Percentiles rank a stretch among this genome's conserved stretches.
These are phyloP conservation scores for Atta cephalotes DNA, from an alignment of 1,140 invertebrate species.

Conservation along the genomic window DNA sequence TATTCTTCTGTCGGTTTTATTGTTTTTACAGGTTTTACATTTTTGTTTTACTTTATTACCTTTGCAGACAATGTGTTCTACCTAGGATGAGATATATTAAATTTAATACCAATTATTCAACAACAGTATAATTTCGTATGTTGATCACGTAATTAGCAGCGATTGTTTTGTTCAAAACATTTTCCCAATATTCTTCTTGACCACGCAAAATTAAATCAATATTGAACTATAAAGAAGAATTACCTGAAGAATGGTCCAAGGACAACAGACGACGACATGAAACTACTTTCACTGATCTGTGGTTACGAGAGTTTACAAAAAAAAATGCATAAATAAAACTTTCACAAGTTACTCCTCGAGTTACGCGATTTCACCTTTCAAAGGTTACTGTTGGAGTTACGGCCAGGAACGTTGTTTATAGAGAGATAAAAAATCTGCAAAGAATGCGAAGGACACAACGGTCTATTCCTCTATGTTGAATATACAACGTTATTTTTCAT, in stretches of 20 bases:
- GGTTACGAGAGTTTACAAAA: background rate
- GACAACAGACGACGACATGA: background rate
- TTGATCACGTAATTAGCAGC: background rate
- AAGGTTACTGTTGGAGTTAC: background rate
- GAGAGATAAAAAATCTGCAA: background rate
- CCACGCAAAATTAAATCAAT: background rate
- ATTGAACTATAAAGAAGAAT: background rate
- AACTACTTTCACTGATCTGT: conserved; percentile 29
- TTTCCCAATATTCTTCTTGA: background rate
- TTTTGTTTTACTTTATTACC: too few species aligned
- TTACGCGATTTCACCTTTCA: conserved; percentile 37
- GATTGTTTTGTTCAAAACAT: background rate
- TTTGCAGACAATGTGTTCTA: too few species aligned
- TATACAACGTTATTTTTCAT: background rate
- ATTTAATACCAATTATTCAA: too few species aligned
- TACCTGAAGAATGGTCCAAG: conserved; percentile 1
- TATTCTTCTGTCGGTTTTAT: too few species aligned
- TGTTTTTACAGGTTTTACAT: too few species aligned
- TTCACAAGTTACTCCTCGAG: conserved; percentile 1
- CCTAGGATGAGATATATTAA: too few species aligned
- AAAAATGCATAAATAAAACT: conserved; percentile 39
- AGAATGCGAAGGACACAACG: background rate
- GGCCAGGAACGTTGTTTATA: background rate
- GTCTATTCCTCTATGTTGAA: background rate
- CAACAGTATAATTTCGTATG: background rate